Evolutionary conservation across 2,797 vertebrate species (phyloP).

Genomic region (Nannoperca australis): DNA sequence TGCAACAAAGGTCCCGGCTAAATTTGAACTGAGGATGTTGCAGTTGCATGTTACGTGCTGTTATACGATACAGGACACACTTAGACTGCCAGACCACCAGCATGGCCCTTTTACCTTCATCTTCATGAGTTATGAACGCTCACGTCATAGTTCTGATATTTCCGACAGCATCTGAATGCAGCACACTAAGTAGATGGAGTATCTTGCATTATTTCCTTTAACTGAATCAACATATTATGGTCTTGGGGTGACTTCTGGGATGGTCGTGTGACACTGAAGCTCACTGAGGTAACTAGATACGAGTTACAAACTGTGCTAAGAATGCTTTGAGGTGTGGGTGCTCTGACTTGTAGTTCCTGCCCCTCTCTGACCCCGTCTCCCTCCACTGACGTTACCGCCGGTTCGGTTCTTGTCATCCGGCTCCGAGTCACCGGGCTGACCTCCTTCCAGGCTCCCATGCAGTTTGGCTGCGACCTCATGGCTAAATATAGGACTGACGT

Average conservation of each 20-base stretch:
- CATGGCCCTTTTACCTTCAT: neutral
- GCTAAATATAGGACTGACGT: constrained; percentile 78
- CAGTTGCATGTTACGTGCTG: constrained; percentile 44
- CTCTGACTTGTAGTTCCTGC: constrained; percentile 4
- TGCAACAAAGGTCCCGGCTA: constrained; percentile 66
- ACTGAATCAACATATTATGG: neutral
- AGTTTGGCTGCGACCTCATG: constrained; percentile 59
- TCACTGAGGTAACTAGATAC: neutral
- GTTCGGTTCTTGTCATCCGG: constrained; percentile 24
- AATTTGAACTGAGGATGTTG: constrained; percentile 57
- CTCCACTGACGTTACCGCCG: neutral
- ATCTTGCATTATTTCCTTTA: neutral
- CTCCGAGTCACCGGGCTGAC: constrained; percentile 50
- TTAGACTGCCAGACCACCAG: constrained; percentile 2
- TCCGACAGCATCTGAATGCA: neutral
- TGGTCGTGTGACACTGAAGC: neutral
- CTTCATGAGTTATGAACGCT: neutral
- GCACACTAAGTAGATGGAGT: neutral
- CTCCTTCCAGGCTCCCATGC: constrained; percentile 67
- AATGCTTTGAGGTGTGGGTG: neutral
- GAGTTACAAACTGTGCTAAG: accelerated
- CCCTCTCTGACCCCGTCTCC: neutral
- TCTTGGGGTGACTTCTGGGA: neutral
- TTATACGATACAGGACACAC: constrained; percentile 49
- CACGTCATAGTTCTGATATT: neutral